Evolutionary conservation across 2,797 vertebrate genomes (phyloP).

Genomic region (Hyperoplus immaculatus): DNA sequence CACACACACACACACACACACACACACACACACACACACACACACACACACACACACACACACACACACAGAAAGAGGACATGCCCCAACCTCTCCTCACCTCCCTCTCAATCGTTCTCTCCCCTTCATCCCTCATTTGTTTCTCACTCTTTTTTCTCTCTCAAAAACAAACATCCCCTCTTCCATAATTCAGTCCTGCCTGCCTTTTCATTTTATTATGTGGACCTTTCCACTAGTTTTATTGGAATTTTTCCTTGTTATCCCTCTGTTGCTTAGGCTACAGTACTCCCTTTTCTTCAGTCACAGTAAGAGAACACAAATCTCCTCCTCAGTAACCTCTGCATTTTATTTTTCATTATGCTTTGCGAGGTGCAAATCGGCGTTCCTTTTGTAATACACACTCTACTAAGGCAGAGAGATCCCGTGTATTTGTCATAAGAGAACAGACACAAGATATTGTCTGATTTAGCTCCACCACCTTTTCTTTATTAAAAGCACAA

Average conservation of each 20-base stretch:
- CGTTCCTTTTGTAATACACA: conserved; percentile 46
- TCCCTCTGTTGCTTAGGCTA: conserved; percentile 15
- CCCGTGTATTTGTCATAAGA: conserved; percentile 44
- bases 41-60: conserved; percentile 38
- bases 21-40: conserved; percentile 38
- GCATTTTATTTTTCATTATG: conserved; percentile 36
- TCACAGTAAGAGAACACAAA: conserved; percentile 23
- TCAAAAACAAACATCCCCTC: conserved; percentile 39
- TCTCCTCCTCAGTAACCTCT: conserved; percentile 6
- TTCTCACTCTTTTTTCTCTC: conserved; percentile 24
- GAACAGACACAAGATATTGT: conserved; percentile 49
- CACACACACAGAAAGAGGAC: conserved; percentile 32
- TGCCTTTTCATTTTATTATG: conserved; percentile 25
- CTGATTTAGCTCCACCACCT: conserved; percentile 58
- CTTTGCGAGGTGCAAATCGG: conserved; percentile 26
- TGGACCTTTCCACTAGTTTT: background rate
- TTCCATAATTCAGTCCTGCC: conserved; percentile 5
- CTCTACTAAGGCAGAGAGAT: conserved; percentile 31
- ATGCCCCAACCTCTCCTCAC: conserved; percentile 49
- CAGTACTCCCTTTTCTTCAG: conserved; percentile 16
- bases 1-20: conserved; percentile 39
- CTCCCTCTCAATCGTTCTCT: conserved; percentile 54
- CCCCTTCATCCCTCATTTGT: conserved; percentile 56
- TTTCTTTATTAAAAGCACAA: conserved; percentile 58
- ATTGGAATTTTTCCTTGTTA: conserved; percentile 22